These are phyloP conservation scores for Paramisgurnus dabryanus DNA, from an alignment of 2,113 vertebrate species.

Conservation along the genomic window DNA sequence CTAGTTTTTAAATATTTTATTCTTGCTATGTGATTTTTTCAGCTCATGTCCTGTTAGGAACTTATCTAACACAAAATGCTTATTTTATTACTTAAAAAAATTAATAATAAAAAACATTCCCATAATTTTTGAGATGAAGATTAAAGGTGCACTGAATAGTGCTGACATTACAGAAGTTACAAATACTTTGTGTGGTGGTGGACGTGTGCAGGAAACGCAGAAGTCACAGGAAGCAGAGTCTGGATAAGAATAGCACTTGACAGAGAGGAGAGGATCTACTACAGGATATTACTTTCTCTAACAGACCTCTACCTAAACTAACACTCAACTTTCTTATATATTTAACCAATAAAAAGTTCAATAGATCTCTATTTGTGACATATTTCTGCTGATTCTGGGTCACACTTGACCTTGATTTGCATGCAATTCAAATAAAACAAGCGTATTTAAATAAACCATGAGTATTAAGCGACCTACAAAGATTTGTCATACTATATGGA, in stretches of 20 bases:
- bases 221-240: conserved; percentile 62
- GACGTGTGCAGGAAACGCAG: conserved; percentile 67
- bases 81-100: too few species aligned
- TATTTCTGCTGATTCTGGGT: conserved; percentile 10
- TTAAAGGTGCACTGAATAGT: neutral
- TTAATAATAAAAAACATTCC: too few species aligned
- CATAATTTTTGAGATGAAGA: too few species aligned
- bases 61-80: too few species aligned
- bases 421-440: neutral
- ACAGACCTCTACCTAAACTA: conserved; percentile 36
- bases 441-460: neutral
- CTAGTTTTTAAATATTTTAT: too few species aligned
- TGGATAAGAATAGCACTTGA: conserved; percentile 68
- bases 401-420: too few species aligned
- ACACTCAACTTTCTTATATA: conserved; percentile 23
- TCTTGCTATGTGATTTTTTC: too few species aligned
- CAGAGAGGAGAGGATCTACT: conserved; percentile 57
- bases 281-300: conserved; percentile 65
- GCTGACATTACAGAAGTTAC: conserved; percentile 18
- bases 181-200: conserved; percentile 31
- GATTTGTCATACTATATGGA: too few species aligned
- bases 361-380: neutral
- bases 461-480: neutral
- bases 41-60: too few species aligned
- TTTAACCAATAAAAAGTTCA: conserved; percentile 14